phyloP scores from a whole-genome alignment of 2,888 invertebrate species.

The Drosophila nr. perissopoda region DNA sequence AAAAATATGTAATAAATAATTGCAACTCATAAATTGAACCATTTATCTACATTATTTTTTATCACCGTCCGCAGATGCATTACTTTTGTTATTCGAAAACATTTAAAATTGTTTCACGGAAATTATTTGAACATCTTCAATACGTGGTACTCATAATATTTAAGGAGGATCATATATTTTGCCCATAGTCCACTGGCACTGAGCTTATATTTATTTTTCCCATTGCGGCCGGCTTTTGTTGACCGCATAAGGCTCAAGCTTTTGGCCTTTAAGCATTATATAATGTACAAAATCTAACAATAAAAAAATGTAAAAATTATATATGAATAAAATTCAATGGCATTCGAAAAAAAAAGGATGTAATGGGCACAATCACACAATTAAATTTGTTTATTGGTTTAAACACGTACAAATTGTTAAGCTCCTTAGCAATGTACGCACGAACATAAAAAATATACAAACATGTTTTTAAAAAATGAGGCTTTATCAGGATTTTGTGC shows the following conservation, averaged over 20 bases:
- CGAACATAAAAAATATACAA: background rate
- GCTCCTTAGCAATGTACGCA: conserved; percentile 41
- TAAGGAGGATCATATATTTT: background rate
- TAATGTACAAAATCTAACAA: conserved; percentile 62
- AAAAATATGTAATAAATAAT: background rate
- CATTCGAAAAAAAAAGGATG: conserved; percentile 18
- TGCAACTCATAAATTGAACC: background rate
- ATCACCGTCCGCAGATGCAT: background rate
- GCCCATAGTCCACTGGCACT: conserved; percentile 27
- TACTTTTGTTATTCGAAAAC: background rate
- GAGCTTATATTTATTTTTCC: conserved; percentile 73
- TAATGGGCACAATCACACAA: conserved; percentile 48
- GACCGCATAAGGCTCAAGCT: conserved; percentile 75
- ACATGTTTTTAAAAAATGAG: background rate
- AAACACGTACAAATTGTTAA: conserved; percentile 64
- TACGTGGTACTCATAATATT: background rate
- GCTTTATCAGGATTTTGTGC: background rate
- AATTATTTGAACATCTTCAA: background rate
- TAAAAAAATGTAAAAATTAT: conserved; percentile 23
- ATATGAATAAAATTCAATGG: conserved; percentile 39
- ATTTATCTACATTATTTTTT: background rate
- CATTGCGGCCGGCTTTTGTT: conserved; percentile 75
- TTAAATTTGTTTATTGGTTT: conserved; percentile 67
- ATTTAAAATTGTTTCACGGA: fast-evolving
- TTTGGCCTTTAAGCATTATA: conserved; percentile 77